Conservation (phyloP, 2,888 invertebrate genomes). For the Leptogaster cylindrica region DNA sequence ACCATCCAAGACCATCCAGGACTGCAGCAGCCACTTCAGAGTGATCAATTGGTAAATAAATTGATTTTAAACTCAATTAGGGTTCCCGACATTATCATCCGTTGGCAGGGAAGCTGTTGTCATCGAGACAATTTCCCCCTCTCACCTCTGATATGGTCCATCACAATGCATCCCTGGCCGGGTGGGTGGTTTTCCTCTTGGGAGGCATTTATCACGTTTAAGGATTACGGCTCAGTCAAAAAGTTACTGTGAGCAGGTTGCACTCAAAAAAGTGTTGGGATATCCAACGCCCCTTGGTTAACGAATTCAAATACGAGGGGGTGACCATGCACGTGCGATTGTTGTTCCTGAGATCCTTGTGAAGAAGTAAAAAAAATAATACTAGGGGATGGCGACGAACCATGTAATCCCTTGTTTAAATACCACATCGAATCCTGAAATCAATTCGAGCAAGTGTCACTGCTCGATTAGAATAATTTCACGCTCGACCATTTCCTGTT, state of each 20-base stretch:
- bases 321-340: constrained; percentile 32
- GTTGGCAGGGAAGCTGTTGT: background rate
- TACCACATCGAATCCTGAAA: constrained; percentile 34
- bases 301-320: background rate
- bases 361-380: background rate
- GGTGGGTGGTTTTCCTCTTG: constrained; percentile 53
- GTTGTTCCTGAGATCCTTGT: background rate
- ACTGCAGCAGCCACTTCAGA: constrained; percentile 1
- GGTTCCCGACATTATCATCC: constrained; percentile 43
- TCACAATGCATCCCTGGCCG: background rate
- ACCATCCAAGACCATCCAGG: background rate
- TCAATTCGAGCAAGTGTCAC: constrained; percentile 20
- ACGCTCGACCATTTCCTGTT: constrained; percentile 31
- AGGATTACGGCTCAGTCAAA: constrained; percentile 46
- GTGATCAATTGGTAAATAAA: constrained; percentile 53
- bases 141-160: background rate
- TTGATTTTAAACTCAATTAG: constrained; percentile 63
- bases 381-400: constrained; percentile 15
- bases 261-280: background rate
- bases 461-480: constrained; percentile 36
- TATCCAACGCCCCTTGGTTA: constrained; percentile 2
- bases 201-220: constrained; percentile 61
- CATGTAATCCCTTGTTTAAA: constrained; percentile 44
- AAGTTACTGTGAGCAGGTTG: constrained; percentile 41
- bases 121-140: constrained; percentile 4